Evolutionary conservation across 2,888 invertebrate species (phyloP), one percentile per base, ranked within the genome.

Genomic region (Pseudococcus longispinus): DNA sequence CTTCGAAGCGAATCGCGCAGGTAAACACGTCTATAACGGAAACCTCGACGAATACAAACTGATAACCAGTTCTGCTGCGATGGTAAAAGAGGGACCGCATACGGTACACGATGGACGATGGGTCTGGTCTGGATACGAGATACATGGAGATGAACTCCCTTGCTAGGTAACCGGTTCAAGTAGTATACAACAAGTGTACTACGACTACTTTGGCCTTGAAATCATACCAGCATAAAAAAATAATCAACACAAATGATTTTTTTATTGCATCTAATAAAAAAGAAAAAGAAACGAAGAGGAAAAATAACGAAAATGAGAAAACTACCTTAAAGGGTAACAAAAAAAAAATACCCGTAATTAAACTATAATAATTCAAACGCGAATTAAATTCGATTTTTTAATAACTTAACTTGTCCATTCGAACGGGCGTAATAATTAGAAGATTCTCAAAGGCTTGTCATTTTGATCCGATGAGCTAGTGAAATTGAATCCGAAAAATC

Each of bases 141-240:
- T 23, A 15, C 37, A 26, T 32, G 77, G 77, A 70, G 77, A 80
- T 80, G 42, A 32, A 74, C 74, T 37, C 32, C 42, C 42, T 42
- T 42, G 37, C 8, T 80, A n/a, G n/a, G n/a, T n/a, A 80, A 80
- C 77, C 77, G 77, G 77, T 80, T 80, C 42, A 37, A 4, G 20
- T 74, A 74, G 32, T 74, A 42, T 23, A 80, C 29, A 74, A 74
- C 74, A 80, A 80, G 77, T 80, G 77, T 42, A 80, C 42, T 80
- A 42, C 60, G 20, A 60, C 23, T 60, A 60, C 23, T 77, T 80
- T 80, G 77, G 42, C 77, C 77, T 80, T 80, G 77, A 80, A 80
- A 74, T 37, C 32, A 74, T 80, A 80, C 37, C 77, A 42, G 77
- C 77, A 42, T 80, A 20, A 80, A 80, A 42, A 60, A 60, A 60